These are phyloP conservation scores for Macrosteles quadrilineatus DNA, from an alignment of 1,140 invertebrate species.

Conservation along the genomic window DNA sequence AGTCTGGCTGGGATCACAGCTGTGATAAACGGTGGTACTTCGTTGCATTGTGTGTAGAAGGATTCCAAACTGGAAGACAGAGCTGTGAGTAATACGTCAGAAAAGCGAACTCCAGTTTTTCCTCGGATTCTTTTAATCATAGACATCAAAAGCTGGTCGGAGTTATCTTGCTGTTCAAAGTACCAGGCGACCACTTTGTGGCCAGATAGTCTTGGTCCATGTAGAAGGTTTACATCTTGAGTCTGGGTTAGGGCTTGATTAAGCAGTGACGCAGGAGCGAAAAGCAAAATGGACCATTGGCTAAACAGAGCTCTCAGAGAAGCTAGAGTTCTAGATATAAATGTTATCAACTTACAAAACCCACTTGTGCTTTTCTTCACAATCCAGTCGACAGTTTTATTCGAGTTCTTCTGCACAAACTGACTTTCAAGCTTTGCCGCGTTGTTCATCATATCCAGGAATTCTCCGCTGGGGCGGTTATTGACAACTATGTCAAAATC, in stretches of 20 bases:
- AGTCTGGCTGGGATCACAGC: slow-evolving; percentile 45
- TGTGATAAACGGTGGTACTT: slow-evolving; percentile 43
- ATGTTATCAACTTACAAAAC: background rate
- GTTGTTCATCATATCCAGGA: slow-evolving; percentile 22
- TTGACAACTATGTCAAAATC: slow-evolving; percentile 22
- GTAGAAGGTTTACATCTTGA: slow-evolving; percentile 48
- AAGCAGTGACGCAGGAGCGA: slow-evolving; percentile 47
- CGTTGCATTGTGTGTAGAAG: slow-evolving; percentile 47
- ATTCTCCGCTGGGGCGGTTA: slow-evolving; percentile 11
- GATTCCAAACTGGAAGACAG: slow-evolving; percentile 49
- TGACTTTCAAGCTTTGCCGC: background rate
- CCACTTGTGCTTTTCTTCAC: background rate
- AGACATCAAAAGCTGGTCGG: slow-evolving; percentile 47
- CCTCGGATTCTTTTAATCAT: slow-evolving; percentile 51
- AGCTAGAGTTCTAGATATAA: background rate
- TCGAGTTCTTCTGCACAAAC: background rate
- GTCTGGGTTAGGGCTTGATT: slow-evolving; percentile 48
- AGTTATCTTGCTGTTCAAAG: slow-evolving; percentile 41
- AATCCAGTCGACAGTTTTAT: background rate
- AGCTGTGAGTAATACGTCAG: slow-evolving; percentile 50
- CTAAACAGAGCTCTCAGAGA: background rate
- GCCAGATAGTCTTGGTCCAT: slow-evolving; percentile 49
- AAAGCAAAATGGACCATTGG: slow-evolving; percentile 8
- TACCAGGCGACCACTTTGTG: slow-evolving; percentile 50
- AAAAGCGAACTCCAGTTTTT: slow-evolving; percentile 46